Percentiles rank a stretch among this genome's conserved stretches.
phyloP scores from a whole-genome alignment of 2,888 invertebrate genomes.

The Cosmopolites sordidus region DNA sequence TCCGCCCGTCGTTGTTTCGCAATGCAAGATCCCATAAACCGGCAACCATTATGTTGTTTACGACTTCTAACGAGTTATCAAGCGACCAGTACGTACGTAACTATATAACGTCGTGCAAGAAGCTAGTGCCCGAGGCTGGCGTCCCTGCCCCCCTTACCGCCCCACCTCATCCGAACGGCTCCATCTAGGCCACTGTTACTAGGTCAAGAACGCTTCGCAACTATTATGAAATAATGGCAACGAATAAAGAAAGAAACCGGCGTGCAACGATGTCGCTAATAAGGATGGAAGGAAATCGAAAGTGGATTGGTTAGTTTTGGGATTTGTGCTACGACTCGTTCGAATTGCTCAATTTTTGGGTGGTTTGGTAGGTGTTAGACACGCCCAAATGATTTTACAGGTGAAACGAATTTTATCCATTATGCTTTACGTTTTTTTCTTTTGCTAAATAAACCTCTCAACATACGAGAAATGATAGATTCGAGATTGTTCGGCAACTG shows the following conservation, averaged over 20 bases:
- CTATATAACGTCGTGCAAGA: background rate
- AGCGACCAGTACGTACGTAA: background rate
- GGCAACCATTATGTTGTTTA: too few relatives aligned
- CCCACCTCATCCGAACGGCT: background rate
- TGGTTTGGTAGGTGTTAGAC: background rate
- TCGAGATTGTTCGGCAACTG: too few relatives aligned
- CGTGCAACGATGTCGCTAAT: too few relatives aligned
- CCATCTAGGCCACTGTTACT: slow-evolving; percentile 45
- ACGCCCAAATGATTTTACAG: too few relatives aligned
- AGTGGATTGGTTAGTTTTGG: slow-evolving; percentile 1
- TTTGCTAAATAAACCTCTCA: too few relatives aligned
- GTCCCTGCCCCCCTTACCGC: background rate
- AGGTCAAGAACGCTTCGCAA: slow-evolving; percentile 42
- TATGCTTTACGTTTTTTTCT: too few relatives aligned
- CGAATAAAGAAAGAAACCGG: slow-evolving; percentile 13
- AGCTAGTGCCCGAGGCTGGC: background rate
- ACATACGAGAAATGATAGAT: too few relatives aligned
- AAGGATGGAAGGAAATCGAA: background rate
- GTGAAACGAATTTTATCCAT: too few relatives aligned
- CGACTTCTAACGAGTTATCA: background rate
- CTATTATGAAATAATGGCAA: slow-evolving; percentile 25
- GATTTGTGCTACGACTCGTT: too few relatives aligned
- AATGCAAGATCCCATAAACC: too few relatives aligned
- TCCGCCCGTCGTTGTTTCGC: too few relatives aligned
- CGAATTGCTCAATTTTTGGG: too few relatives aligned